These are phyloP conservation scores for human (Homo sapiens) DNA, from an alignment of 2,113 vertebrate genomes.

Conservation along the genomic window DNA sequence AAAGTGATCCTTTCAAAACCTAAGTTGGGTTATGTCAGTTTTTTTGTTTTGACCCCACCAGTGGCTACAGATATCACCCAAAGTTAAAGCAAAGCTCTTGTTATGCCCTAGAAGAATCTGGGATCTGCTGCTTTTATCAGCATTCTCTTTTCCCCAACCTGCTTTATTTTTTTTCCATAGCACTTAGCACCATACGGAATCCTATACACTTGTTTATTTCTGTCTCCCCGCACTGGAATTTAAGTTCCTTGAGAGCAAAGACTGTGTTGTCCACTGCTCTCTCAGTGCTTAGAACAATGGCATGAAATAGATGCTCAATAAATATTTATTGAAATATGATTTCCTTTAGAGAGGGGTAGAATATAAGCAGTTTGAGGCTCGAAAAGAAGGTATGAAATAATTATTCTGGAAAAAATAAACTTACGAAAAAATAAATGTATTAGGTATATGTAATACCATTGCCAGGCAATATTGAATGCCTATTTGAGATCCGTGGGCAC, in stretches of 20 bases:
- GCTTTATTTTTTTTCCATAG: neutral
- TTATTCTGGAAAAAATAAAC: neutral
- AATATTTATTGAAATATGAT: neutral
- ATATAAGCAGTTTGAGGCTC: neutral
- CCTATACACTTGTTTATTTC: neutral
- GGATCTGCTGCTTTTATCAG: neutral
- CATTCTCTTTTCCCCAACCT: neutral
- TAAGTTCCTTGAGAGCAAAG: neutral
- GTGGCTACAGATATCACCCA: neutral
- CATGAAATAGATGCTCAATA: neutral
- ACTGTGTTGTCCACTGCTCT: neutral
- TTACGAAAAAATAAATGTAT: neutral
- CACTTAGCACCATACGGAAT: neutral
- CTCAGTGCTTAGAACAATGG: neutral
- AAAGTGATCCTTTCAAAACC: neutral
- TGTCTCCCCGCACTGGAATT: neutral
- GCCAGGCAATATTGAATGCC: neutral
- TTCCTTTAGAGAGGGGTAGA: neutral
- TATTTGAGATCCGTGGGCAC: neutral
- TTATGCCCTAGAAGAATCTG: neutral
- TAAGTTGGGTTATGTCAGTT: neutral
- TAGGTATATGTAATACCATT: neutral
- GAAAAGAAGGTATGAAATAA: neutral
- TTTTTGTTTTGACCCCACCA: neutral
- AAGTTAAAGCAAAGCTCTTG: neutral